Percentiles rank a stretch among this genome's conserved stretches.
Evolutionary conservation across 2,888 invertebrate genomes (phyloP).

Genomic region (Nowickia ferox): DNA sequence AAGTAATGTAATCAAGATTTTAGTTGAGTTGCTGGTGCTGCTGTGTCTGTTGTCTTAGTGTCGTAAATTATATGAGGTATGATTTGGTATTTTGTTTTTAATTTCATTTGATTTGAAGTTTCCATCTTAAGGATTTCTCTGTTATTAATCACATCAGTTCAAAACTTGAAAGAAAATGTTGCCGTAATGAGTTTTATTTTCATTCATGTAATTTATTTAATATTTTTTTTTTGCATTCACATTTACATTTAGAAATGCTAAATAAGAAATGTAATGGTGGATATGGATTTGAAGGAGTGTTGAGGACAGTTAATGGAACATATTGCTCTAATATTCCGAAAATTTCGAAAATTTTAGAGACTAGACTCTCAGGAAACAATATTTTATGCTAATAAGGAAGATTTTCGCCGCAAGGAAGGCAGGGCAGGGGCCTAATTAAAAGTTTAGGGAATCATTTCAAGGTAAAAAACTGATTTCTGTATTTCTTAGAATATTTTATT

Average conservation of each 20-base stretch:
- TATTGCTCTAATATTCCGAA: too few relatives aligned
- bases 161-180: conserved; percentile 61
- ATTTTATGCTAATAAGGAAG: too few relatives aligned
- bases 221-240: background rate
- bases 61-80: conserved; percentile 54
- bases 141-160: conserved; percentile 67
- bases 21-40: conserved; percentile 11
- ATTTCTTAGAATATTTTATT: too few relatives aligned
- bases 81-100: conserved; percentile 54
- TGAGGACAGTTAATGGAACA: background rate
- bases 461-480: too few relatives aligned
- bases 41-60: conserved; percentile 27
- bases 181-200: conserved; percentile 60
- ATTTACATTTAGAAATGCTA: background rate
- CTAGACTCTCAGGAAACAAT: too few relatives aligned
- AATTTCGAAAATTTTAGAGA: too few relatives aligned
- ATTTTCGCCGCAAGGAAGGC: too few relatives aligned
- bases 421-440: too few relatives aligned
- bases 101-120: conserved; percentile 61
- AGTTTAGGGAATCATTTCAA: too few relatives aligned
- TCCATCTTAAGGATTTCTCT: conserved; percentile 59
- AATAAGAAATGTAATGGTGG: background rate
- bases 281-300: background rate
- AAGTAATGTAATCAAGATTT: conserved; percentile 64
- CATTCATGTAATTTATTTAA: conserved; percentile 54